These are phyloP conservation scores for Maccullochella peelii DNA, from an alignment of 2,113 vertebrate genomes.

Conservation along the genomic window DNA sequence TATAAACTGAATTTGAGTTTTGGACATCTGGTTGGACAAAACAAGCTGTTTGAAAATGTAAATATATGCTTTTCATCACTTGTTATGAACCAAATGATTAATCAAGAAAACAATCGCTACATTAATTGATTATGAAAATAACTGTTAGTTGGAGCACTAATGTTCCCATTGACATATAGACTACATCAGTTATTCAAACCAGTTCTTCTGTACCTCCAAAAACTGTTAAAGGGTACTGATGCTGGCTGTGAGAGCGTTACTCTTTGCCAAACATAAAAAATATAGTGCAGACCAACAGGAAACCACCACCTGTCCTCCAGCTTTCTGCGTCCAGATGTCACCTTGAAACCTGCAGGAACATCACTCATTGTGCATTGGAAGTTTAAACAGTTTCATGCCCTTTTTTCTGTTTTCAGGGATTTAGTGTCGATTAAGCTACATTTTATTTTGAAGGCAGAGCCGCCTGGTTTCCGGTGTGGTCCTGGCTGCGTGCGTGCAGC, in stretches of 20 bases:
- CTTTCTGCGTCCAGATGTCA: too few species aligned
- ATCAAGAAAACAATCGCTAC: not conserved
- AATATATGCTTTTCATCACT: too few species aligned
- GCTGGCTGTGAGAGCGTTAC: too few species aligned
- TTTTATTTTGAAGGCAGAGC: slow-evolving; percentile 43
- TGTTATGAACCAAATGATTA: not conserved
- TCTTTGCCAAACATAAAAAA: not conserved
- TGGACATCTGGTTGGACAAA: not conserved
- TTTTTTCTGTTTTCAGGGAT: too few species aligned
- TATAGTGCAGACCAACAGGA: not conserved
- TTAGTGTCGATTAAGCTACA: rapidly evolving
- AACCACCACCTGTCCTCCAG: not conserved
- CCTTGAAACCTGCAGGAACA: too few species aligned
- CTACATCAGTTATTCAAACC: not conserved
- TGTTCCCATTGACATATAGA: not conserved
- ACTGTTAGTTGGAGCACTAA: too few species aligned
- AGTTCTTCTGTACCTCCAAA: too few species aligned
- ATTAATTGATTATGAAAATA: not conserved
- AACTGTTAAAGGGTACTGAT: too few species aligned
- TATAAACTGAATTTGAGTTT: not conserved
- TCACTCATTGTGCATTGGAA: too few species aligned
- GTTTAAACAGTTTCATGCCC: too few species aligned
- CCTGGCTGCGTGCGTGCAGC: rapidly evolving
- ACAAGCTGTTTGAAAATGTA: not conserved
- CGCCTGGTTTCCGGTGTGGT: not conserved